Evolutionary conservation across 2,113 vertebrate species (phyloP).

Genomic region (Oncorhynchus clarkii): DNA sequence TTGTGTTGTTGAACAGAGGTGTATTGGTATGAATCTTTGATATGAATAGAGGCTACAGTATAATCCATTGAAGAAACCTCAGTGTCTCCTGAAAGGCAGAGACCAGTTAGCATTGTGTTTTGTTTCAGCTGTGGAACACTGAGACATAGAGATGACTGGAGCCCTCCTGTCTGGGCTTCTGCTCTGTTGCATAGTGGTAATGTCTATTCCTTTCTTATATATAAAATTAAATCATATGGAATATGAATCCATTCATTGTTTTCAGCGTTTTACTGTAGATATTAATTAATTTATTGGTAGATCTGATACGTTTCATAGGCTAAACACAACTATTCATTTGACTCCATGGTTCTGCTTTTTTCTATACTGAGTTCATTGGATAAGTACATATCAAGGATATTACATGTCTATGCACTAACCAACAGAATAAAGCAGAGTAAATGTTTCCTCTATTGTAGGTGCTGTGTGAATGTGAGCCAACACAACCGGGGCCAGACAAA

Average conservation of each 20-base stretch:
- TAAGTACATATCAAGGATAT: background rate
- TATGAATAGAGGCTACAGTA: no score
- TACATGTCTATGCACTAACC: background rate
- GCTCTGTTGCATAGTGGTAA: constrained; percentile 59
- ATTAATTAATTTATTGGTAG: no score
- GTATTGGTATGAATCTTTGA: no score
- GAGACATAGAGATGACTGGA: constrained; percentile 51
- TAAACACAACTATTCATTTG: background rate
- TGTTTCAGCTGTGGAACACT: constrained; percentile 25
- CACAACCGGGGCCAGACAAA: constrained; percentile 42
- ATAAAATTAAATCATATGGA: no score
- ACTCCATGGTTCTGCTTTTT: no score
- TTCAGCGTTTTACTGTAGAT: no score
- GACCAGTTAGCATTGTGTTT: constrained; percentile 10
- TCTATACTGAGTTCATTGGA: background rate
- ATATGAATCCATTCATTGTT: no score
- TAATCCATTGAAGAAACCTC: no score
- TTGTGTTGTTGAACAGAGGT: no score
- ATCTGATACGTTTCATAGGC: no score
- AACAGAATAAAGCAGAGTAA: background rate
- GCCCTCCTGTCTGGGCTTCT: constrained; percentile 45
- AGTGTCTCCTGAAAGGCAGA: no score
- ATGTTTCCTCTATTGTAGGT: constrained; percentile 47
- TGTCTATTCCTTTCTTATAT: background rate
- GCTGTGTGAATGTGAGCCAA: constrained; percentile 56